These are phyloP conservation scores for Telenomus remus DNA, from an alignment of 1,140 invertebrate genomes.

Conservation along the genomic window DNA sequence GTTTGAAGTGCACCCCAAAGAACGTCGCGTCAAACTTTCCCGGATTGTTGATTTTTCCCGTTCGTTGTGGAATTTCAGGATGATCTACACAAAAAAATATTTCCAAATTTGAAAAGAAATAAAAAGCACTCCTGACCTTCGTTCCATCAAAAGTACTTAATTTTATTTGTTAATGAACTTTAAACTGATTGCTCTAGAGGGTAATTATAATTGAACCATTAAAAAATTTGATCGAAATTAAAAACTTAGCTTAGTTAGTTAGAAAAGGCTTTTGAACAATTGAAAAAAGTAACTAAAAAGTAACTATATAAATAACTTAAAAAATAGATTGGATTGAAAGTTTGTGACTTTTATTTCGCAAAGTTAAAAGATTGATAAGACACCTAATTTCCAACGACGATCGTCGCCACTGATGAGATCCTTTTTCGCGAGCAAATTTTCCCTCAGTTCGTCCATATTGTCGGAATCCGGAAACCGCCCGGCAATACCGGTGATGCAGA, in stretches of 20 bases:
- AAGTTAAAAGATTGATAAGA: no score
- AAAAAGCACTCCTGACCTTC: neutral
- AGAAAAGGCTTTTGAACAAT: no score
- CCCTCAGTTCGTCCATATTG: conserved; percentile 85
- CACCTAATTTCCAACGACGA: conserved; percentile 84
- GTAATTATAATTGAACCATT: no score
- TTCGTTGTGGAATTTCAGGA: conserved; percentile 82
- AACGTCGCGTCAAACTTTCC: conserved; percentile 89
- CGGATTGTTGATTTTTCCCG: conserved; percentile 87
- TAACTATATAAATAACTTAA: no score
- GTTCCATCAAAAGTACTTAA: no score
- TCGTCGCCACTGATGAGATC: conserved; percentile 88
- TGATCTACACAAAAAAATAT: conserved; percentile 72
- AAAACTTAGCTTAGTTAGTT: no score
- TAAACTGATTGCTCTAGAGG: no score
- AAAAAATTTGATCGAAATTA: no score
- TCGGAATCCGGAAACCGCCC: conserved; percentile 91
- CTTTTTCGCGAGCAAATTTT: conserved; percentile 86
- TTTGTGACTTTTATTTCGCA: no score
- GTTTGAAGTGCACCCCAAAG: conserved; percentile 88
- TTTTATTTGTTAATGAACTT: no score
- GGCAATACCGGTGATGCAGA: conserved; percentile 88
- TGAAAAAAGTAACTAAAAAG: no score
- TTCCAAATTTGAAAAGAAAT: neutral
- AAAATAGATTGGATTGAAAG: no score